phyloP scores from a whole-genome alignment of 2,888 invertebrate species.

The Amiota communis region DNA sequence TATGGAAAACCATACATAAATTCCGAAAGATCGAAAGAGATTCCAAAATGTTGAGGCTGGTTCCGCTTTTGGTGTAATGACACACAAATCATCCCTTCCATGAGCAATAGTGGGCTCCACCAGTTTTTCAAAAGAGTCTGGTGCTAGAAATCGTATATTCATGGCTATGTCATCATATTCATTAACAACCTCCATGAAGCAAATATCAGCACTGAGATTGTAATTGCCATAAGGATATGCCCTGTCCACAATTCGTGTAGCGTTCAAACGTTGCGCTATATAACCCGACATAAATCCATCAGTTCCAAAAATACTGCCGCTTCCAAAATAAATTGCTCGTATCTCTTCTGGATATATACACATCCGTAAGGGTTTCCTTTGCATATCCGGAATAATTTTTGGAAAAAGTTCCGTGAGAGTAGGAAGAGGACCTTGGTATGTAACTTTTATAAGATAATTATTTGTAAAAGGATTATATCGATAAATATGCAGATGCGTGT shows the following conservation, averaged over 20 bases:
- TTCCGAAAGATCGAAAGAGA: constrained; percentile 68
- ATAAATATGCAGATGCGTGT: constrained; percentile 72
- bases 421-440: constrained; percentile 31
- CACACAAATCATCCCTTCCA: constrained; percentile 76
- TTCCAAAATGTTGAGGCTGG: constrained; percentile 75
- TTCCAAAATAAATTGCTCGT: constrained; percentile 67
- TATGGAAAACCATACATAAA: constrained; percentile 63
- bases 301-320: constrained; percentile 68
- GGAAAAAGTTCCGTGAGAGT: constrained; percentile 62
- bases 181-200: constrained; percentile 56
- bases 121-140: constrained; percentile 73
- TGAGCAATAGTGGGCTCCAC: constrained; percentile 76
- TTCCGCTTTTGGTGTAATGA: constrained; percentile 75
- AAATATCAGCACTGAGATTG: constrained; percentile 58
- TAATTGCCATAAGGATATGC: constrained; percentile 46
- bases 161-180: constrained; percentile 74
- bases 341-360: constrained; percentile 72
- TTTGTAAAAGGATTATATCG: constrained; percentile 75
- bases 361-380: constrained; percentile 62
- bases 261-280: constrained; percentile 73
- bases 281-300: constrained; percentile 72
- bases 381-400: constrained; percentile 64
- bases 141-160: constrained; percentile 75
- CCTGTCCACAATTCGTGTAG: constrained; percentile 71
- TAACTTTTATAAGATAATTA: constrained; percentile 69